These are phyloP conservation scores for Pantala flavescens DNA, from an alignment of 1,140 invertebrate genomes.

Conservation along the genomic window DNA sequence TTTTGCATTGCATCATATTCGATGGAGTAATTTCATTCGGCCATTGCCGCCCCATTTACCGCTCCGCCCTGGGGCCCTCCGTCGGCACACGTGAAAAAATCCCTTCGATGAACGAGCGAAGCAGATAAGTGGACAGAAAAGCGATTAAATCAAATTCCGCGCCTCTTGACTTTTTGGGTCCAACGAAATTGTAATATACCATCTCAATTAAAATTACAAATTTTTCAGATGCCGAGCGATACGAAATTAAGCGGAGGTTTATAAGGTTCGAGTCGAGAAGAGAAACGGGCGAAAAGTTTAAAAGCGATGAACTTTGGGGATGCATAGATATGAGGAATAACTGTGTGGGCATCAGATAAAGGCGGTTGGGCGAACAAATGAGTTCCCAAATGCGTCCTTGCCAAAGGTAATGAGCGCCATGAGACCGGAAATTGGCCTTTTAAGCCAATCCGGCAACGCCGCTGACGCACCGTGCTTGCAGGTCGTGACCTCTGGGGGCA, in stretches of 20 bases:
- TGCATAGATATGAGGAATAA: slow-evolving; percentile 1
- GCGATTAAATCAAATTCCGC: no score
- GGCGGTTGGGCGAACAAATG: neutral
- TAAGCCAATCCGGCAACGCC: slow-evolving; percentile 1
- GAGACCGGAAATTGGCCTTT: slow-evolving; percentile 4
- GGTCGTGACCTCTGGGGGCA: neutral
- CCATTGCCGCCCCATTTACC: no score
- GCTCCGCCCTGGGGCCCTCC: no score
- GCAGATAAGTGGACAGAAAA: no score
- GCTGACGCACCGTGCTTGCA: neutral
- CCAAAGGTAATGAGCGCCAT: neutral
- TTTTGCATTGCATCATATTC: no score
- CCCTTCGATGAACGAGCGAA: no score
- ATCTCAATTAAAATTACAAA: slow-evolving; percentile 6
- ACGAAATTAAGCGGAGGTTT: neutral
- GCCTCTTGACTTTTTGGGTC: neutral
- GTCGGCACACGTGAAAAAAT: no score
- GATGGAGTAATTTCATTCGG: no score
- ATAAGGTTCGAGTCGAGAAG: no score
- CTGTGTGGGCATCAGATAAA: neutral
- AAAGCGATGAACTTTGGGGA: neutral
- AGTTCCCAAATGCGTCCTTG: neutral
- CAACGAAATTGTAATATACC: neutral
- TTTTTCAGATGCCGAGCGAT: neutral
- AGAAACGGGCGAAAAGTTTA: neutral